Evolutionary conservation across 1,140 invertebrate species (phyloP).

Genomic region (Schlechtendalia chinensis): DNA sequence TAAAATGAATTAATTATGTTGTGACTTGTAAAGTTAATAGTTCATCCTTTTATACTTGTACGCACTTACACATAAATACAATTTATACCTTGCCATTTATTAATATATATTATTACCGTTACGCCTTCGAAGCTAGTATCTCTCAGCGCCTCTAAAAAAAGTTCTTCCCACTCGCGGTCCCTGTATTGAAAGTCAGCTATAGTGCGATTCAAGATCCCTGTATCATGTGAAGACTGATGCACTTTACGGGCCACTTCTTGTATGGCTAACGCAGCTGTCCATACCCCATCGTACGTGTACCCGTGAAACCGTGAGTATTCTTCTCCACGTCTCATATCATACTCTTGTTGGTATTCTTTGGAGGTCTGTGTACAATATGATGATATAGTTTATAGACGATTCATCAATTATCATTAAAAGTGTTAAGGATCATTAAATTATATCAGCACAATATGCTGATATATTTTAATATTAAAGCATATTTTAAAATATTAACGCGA

Average conservation of each 20-base stretch:
- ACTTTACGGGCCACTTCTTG: constrained; percentile 77
- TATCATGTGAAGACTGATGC: constrained; percentile 55
- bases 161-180: constrained; percentile 80
- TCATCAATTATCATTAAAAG: too few relatives aligned
- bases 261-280: constrained; percentile 90
- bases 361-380: constrained; percentile 67
- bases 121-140: constrained; percentile 92
- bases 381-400: too few relatives aligned
- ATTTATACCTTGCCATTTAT: too few relatives aligned
- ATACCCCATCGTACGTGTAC: constrained; percentile 95
- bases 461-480: too few relatives aligned
- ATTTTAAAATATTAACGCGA: too few relatives aligned
- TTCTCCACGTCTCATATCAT: constrained; percentile 71
- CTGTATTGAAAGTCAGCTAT: constrained; percentile 79
- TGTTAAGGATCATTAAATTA: too few relatives aligned
- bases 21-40: too few relatives aligned
- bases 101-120: constrained; percentile 65
- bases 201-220: constrained; percentile 66
- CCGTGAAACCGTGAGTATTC: constrained; percentile 94
- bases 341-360: constrained; percentile 80
- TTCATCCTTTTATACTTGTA: neutral
- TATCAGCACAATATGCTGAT: too few relatives aligned
- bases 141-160: constrained; percentile 82
- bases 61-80: neutral
- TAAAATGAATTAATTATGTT: too few relatives aligned